Evolutionary conservation across 2,797 vertebrate genomes (phyloP).

Genomic region (Austrolebias charrua): DNA sequence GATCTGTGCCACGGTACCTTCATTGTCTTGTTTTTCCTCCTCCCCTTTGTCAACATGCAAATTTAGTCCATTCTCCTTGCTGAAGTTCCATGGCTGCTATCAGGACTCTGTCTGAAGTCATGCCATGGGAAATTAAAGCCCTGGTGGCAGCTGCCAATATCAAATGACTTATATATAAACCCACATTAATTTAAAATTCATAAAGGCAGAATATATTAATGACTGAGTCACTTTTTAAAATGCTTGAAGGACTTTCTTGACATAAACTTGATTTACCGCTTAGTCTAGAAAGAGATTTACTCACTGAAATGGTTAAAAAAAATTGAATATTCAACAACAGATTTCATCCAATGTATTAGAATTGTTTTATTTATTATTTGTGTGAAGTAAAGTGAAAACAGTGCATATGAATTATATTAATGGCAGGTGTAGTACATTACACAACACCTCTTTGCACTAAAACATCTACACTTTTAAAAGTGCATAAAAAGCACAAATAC

Average conservation of each 20-base stretch:
- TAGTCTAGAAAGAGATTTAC: slow-evolving; percentile 50
- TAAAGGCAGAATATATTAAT: slow-evolving; percentile 59
- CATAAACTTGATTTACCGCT: slow-evolving; percentile 41
- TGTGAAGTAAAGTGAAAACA: slow-evolving; percentile 30
- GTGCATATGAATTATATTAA: slow-evolving; percentile 14
- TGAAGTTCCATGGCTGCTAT: slow-evolving; percentile 56
- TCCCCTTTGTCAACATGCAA: slow-evolving; percentile 62
- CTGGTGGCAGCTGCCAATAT: slow-evolving; percentile 54
- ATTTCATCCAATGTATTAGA: slow-evolving; percentile 23
- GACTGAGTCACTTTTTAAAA: slow-evolving; percentile 47
- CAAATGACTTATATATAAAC: slow-evolving; percentile 63
- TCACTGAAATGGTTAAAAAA: slow-evolving; percentile 23
- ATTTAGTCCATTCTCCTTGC: slow-evolving; percentile 44
- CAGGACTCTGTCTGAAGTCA: slow-evolving; percentile 61
- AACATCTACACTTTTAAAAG: slow-evolving; percentile 16
- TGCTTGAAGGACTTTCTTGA: slow-evolving; percentile 37
- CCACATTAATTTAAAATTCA: slow-evolving; percentile 63
- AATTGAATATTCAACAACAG: slow-evolving; percentile 22
- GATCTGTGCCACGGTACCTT: slow-evolving; percentile 31
- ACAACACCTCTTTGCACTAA: not conserved
- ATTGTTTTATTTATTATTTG: not conserved
- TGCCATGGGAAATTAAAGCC: slow-evolving; percentile 64
- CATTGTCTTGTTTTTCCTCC: slow-evolving; percentile 48
- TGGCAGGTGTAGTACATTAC: slow-evolving; percentile 3
- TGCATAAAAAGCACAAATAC: slow-evolving; percentile 8